Percentiles rank a stretch among this genome's conserved stretches.
phyloP scores from a whole-genome alignment of 1,140 invertebrate species.

The Drosophila melanogaster region DNA sequence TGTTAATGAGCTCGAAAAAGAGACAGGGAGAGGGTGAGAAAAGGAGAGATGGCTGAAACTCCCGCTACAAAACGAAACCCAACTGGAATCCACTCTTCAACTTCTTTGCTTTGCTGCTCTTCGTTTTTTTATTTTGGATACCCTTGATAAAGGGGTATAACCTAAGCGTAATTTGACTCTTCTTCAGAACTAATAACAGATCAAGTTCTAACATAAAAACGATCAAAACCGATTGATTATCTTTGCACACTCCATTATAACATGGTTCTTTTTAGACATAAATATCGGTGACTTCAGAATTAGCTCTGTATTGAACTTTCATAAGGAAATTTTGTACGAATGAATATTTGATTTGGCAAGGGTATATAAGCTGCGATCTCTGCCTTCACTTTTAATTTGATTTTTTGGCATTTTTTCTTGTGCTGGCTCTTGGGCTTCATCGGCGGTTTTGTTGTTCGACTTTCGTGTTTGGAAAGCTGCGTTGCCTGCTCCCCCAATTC shows the following conservation, averaged over 20 bases:
- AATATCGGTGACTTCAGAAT: not conserved
- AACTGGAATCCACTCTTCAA: conserved; percentile 58
- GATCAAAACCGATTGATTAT: not conserved
- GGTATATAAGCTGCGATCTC: conserved; percentile 2
- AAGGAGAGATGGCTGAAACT: conserved; percentile 21
- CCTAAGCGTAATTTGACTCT: not conserved
- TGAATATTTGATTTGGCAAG: not conserved
- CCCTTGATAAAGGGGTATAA: not conserved
- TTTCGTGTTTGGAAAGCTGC: conserved; percentile 71
- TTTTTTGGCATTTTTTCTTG: conserved; percentile 41
- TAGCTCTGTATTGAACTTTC: not conserved
- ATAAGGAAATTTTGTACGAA: not conserved
- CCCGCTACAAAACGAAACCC: conserved; percentile 69
- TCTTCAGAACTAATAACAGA: not conserved
- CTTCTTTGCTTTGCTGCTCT: conserved; percentile 35
- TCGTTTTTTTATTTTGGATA: not conserved
- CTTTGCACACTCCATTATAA: not conserved
- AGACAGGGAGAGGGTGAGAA: conserved; percentile 1
- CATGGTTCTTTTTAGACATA: not conserved
- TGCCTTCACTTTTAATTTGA: conserved; percentile 31
- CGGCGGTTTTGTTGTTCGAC: conserved; percentile 67
- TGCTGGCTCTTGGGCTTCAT: conserved; percentile 50
- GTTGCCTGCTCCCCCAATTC: conserved; percentile 62
- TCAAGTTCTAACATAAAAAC: not conserved
- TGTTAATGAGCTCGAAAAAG: conserved; percentile 70